Conservation (phyloP, 1,140 invertebrate genomes). For the Oryzaephilus surinamensis region DNA sequence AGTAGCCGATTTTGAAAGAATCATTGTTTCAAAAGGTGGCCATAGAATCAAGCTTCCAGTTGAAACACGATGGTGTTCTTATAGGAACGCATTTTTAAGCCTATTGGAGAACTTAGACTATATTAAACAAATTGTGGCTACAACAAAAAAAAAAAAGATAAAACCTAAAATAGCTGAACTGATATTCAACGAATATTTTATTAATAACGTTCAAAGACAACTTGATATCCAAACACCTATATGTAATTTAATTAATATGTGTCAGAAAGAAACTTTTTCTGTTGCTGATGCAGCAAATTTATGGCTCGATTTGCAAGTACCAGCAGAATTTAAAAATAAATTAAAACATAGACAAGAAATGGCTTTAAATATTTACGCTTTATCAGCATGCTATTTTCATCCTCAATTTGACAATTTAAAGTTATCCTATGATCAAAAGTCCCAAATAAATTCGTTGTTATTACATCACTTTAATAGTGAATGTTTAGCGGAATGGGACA, state of each 20-base stretch:
- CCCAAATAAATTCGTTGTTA: background rate
- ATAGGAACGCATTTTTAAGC: background rate
- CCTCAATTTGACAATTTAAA: background rate
- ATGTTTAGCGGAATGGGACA: background rate
- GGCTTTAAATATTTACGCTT: conserved; percentile 4
- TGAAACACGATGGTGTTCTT: conserved; percentile 3
- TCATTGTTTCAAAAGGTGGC: background rate
- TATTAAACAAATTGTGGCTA: background rate
- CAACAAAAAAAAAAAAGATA: conserved; percentile 1
- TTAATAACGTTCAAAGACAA: background rate
- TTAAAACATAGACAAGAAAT: conserved; percentile 5
- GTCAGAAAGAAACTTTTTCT: background rate
- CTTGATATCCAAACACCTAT: background rate
- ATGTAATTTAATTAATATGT: conserved; percentile 1
- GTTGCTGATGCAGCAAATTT: conserved; percentile 2
- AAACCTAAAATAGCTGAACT: background rate
- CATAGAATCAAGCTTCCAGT: background rate
- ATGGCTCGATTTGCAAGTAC: conserved; percentile 2
- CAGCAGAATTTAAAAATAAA: background rate
- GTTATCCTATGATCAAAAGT: background rate
- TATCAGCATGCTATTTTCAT: conserved; percentile 4
- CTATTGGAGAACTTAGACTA: background rate
- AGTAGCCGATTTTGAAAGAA: background rate
- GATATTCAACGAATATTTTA: background rate
- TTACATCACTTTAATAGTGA: background rate